phyloP scores from a whole-genome alignment of 1,140 invertebrate genomes.

The Drosophila rhopaloa region DNA sequence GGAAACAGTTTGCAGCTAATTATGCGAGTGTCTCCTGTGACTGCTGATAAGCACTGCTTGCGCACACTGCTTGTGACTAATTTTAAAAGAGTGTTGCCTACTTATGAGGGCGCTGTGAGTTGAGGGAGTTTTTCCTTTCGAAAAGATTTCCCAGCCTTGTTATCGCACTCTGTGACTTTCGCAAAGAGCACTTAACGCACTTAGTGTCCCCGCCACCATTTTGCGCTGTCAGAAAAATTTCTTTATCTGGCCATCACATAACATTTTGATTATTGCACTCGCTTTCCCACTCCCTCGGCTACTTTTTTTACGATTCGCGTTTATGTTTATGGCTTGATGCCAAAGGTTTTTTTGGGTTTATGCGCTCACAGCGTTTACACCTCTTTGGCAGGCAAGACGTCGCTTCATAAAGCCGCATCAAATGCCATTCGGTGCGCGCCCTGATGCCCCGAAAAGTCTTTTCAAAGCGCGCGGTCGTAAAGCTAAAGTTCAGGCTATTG shows the following conservation, averaged over 20 bases:
- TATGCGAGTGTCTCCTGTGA: slow-evolving; percentile 50
- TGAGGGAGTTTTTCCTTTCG: not conserved
- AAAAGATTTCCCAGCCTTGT: not conserved
- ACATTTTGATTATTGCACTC: slow-evolving; percentile 65
- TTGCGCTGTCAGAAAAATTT: slow-evolving; percentile 24
- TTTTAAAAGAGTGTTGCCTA: slow-evolving; percentile 38
- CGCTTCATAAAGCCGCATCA: slow-evolving; percentile 58
- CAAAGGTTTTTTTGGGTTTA: slow-evolving; percentile 25
- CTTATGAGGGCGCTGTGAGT: slow-evolving; percentile 21
- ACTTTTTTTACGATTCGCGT: slow-evolving; percentile 43
- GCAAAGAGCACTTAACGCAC: slow-evolving; percentile 44
- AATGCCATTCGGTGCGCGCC: slow-evolving; percentile 17
- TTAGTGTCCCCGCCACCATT: slow-evolving; percentile 1
- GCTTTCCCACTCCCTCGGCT: not conserved
- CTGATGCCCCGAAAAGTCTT: slow-evolving; percentile 7
- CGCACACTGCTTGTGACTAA: not conserved
- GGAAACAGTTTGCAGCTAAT: slow-evolving; percentile 57
- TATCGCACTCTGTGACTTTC: slow-evolving; percentile 13
- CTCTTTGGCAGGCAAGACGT: slow-evolving; percentile 41
- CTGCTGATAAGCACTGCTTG: slow-evolving; percentile 50
- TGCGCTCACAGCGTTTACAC: slow-evolving; percentile 57
- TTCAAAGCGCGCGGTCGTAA: slow-evolving; percentile 10
- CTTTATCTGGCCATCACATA: slow-evolving; percentile 67
- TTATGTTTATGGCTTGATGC: slow-evolving; percentile 65
- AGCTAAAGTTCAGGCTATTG: slow-evolving; percentile 14